These are phyloP conservation scores for Atrina japonica DNA, from an alignment of 2,888 invertebrate species.

Conservation along the genomic window DNA sequence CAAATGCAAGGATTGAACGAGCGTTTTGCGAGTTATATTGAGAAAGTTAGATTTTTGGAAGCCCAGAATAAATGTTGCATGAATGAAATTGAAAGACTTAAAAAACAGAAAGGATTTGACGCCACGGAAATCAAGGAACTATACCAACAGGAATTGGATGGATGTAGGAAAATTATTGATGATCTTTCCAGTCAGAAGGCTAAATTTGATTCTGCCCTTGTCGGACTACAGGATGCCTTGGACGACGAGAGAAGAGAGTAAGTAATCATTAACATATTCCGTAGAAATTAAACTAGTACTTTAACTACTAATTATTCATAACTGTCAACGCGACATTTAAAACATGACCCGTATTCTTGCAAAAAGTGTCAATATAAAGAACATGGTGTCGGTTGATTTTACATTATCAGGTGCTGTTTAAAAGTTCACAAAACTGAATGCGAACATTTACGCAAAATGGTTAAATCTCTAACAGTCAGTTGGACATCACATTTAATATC, in stretches of 20 bases:
- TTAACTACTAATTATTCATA: no score
- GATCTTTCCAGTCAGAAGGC: constrained; percentile 81
- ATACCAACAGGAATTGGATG: constrained; percentile 81
- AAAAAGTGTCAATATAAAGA: no score
- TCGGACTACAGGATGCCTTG: constrained; percentile 80
- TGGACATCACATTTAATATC: no score
- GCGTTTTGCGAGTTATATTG: constrained; percentile 82
- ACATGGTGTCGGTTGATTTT: no score
- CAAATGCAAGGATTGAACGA: constrained; percentile 82
- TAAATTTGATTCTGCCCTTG: constrained; percentile 75
- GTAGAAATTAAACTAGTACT: no score
- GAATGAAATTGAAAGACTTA: constrained; percentile 74
- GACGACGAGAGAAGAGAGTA: constrained; percentile 68
- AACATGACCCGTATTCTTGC: no score
- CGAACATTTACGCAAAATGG: no score
- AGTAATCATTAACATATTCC: constrained; percentile 41
- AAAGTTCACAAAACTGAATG: no score
- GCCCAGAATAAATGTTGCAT: constrained; percentile 76
- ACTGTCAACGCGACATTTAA: no score
- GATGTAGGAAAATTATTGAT: constrained; percentile 81
- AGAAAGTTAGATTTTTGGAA: constrained; percentile 80
- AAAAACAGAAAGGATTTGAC: constrained; percentile 69
- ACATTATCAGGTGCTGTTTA: no score
- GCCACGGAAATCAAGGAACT: constrained; percentile 78
- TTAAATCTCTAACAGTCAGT: no score